A percentile compares a stretch with the other conserved stretches of the same genome.
These are phyloP conservation scores for Heteromyza rotundicornis DNA, from an alignment of 2,888 invertebrate species.

Conservation along the genomic window DNA sequence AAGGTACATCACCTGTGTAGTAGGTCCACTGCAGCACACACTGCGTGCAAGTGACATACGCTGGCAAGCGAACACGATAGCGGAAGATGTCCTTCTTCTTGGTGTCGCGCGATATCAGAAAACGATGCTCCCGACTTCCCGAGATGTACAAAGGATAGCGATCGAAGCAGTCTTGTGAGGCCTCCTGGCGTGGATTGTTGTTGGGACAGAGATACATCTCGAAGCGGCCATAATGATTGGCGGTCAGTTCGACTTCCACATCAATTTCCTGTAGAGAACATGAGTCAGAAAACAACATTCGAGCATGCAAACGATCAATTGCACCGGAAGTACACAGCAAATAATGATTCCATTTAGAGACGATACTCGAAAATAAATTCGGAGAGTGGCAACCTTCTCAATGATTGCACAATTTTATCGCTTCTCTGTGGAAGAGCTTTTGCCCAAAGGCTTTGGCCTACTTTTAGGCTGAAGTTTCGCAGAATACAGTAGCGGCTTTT, in stretches of 20 bases:
- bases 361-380: no score
- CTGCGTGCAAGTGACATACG: conserved; percentile 84
- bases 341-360: no score
- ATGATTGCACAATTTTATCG: neutral
- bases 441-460: neutral
- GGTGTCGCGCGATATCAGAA: conserved; percentile 74
- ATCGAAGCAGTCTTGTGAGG: conserved; percentile 84
- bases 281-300: neutral
- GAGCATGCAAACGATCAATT: neutral
- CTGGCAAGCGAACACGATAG: conserved; percentile 79
- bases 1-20: no score
- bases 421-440: neutral
- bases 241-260: conserved; percentile 85
- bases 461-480: neutral
- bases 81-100: conserved; percentile 72
- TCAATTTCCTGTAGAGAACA: conserved; percentile 74
- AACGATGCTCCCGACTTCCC: conserved; percentile 74
- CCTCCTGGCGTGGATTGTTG: conserved; percentile 78
- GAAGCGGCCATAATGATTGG: conserved; percentile 88
- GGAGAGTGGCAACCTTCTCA: no score
- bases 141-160: conserved; percentile 77
- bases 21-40: conserved; percentile 95
- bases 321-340: conserved; percentile 41
- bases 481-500: neutral
- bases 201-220: conserved; percentile 86